Base-by-base conservation (phyloP, 2,888 invertebrate species). In the Alloscopus bannaensis region DNA sequence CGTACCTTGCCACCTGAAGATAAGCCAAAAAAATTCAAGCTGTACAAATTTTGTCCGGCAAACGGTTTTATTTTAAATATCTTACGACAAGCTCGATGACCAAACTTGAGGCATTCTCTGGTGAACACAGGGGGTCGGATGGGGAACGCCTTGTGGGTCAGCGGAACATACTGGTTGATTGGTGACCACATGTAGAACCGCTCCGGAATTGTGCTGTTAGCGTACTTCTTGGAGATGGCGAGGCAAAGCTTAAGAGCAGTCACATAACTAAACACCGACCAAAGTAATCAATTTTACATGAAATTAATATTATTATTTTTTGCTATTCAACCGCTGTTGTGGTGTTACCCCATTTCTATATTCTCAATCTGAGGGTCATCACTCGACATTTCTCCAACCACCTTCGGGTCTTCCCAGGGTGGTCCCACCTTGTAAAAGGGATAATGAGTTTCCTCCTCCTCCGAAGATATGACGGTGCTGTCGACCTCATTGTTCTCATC, bases 161-260 rank as follows among this genome's bases (percentile, higher is more conserved):
- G 16, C 0, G 76, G 76, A 29, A 76, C 24, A 65, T 76, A 72
- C 52, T 81, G 81, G 13, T 71, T 57, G 4, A 81, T 81, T 16
- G 81, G 81, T 8, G 81, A 70, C 76, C 76, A 81, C n/a, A 81
- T 24, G 24, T 81, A 77, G 40, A 24, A 55, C 13, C 57, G 68
- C 13, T 42, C n/a, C 42, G 65, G n/a, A 24, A 28, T 45, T 11
- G 24, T 31, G 1, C 18, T 18, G 8, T 52, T 31, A 22, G 18
- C 11, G 20, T 59, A 18, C 13, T 31, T 50, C 28, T 26, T 11
- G 1, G 16, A 8, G 4, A 60, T 28, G 16, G 28, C 31, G 18
- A 16, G 11, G 29, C 79, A 79, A 0, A 79, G 55, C 29, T 66
- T 73, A 28, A 36, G 2, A n/a, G 79, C 79, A 36, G 68, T n/a